phyloP scores from a whole-genome alignment of 2,113 vertebrate genomes.

The Zapus hudsonius region DNA sequence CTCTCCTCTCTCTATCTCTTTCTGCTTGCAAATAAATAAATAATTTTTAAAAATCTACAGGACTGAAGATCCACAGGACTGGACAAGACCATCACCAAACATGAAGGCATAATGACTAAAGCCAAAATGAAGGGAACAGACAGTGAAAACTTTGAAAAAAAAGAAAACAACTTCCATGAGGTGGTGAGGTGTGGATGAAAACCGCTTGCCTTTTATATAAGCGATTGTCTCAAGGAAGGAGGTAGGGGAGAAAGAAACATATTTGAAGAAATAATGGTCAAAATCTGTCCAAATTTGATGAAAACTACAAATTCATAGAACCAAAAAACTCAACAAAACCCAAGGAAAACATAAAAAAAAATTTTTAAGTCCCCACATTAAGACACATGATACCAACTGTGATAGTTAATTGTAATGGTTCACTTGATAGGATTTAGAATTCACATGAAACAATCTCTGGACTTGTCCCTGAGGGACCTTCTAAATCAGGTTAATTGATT shows the following conservation, averaged over 20 bases:
- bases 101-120: not conserved
- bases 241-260: not conserved
- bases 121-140: not conserved
- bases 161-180: not conserved
- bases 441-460: not conserved
- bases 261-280: conserved; percentile 3
- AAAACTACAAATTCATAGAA: conserved; percentile 7
- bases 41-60: no score
- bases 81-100: not conserved
- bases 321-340: conserved; percentile 19
- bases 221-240: not conserved
- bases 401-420: no score
- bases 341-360: conserved; percentile 16
- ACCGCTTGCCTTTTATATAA: not conserved
- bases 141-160: not conserved
- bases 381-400: not conserved
- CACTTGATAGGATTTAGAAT: no score
- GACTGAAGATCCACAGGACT: not conserved
- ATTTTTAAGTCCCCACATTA: not conserved
- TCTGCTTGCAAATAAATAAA: no score
- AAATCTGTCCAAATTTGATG: not conserved
- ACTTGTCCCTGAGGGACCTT: not conserved
- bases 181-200: not conserved
- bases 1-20: no score
- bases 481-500: not conserved